phyloP scores from a whole-genome alignment of 2,888 invertebrate genomes.

The Noctua comes region DNA sequence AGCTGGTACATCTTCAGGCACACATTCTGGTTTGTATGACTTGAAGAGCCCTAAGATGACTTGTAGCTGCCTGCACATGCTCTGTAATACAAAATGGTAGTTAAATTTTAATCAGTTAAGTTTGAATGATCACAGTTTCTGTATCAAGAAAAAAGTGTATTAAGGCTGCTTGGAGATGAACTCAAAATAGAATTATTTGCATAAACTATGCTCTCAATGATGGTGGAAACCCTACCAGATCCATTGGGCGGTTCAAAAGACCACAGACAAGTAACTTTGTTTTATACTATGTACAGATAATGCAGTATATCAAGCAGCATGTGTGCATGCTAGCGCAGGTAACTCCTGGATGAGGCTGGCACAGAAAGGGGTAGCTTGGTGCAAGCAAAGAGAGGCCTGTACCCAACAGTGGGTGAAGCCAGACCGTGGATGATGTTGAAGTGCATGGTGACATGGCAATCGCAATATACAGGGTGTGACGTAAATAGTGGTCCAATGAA shows the following conservation, averaged over 20 bases:
- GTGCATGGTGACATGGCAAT: background rate
- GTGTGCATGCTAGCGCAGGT: too few relatives aligned
- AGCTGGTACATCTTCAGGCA: slow-evolving; percentile 86
- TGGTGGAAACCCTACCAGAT: background rate
- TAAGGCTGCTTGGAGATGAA: too few relatives aligned
- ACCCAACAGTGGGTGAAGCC: background rate
- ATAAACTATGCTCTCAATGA: background rate
- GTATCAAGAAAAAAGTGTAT: background rate
- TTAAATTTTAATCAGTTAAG: background rate
- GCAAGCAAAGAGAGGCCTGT: background rate
- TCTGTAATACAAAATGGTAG: slow-evolving; percentile 73
- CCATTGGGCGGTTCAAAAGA: background rate
- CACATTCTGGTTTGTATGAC: slow-evolving; percentile 87
- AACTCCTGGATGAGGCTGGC: too few relatives aligned
- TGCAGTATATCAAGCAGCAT: background rate
- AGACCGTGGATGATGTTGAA: background rate
- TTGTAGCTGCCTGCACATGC: slow-evolving; percentile 81
- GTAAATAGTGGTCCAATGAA: too few relatives aligned
- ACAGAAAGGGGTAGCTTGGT: too few relatives aligned
- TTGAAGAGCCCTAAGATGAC: slow-evolving; percentile 86
- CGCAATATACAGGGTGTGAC: background rate
- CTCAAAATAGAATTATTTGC: too few relatives aligned
- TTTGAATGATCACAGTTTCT: background rate
- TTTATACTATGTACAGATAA: background rate
- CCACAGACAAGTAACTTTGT: background rate